A percentile compares a stretch with the other conserved stretches of the same genome.
Evolutionary conservation across 1,140 invertebrate genomes (phyloP).

Genomic region (Pseudomyrmex pallidus): DNA sequence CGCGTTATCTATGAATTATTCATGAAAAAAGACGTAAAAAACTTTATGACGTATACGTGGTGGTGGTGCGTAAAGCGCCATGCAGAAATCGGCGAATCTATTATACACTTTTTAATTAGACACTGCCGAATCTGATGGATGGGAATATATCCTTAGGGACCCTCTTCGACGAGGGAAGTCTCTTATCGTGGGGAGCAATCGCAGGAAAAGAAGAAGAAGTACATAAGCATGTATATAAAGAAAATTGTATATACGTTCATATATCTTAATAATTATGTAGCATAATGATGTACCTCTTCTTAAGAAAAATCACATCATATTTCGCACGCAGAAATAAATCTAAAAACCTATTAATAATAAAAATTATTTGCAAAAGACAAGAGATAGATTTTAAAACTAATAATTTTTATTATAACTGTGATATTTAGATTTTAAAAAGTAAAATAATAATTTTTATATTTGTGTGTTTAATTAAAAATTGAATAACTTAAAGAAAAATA

Average conservation of each 20-base stretch:
- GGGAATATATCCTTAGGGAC: slow-evolving; percentile 30
- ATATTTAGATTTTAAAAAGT: not conserved
- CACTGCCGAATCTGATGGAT: slow-evolving; percentile 43
- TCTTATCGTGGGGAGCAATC: slow-evolving; percentile 34
- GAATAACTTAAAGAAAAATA: too few species aligned
- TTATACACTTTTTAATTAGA: slow-evolving; percentile 66
- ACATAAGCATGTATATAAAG: too few species aligned
- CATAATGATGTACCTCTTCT: not conserved
- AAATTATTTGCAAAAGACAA: too few species aligned
- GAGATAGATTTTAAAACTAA: too few species aligned
- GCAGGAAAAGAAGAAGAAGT: not conserved
- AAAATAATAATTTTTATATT: too few species aligned
- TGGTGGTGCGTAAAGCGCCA: slow-evolving; percentile 5
- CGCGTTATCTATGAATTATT: slow-evolving; percentile 63
- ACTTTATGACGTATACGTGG: slow-evolving; percentile 59
- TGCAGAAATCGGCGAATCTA: slow-evolving; percentile 46
- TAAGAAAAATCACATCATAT: not conserved
- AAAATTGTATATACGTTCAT: not conserved
- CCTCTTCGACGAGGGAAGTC: slow-evolving; percentile 31
- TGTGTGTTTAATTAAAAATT: too few species aligned
- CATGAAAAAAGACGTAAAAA: slow-evolving; percentile 56
- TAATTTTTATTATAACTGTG: not conserved
- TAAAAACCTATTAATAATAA: too few species aligned
- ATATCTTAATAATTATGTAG: slow-evolving; percentile 14
- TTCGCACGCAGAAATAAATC: too few species aligned